Evolutionary conservation across 2,113 vertebrate genomes (phyloP), one percentile per base, ranked within the genome.

Genomic region (Nothocercus nigrocapillus): DNA sequence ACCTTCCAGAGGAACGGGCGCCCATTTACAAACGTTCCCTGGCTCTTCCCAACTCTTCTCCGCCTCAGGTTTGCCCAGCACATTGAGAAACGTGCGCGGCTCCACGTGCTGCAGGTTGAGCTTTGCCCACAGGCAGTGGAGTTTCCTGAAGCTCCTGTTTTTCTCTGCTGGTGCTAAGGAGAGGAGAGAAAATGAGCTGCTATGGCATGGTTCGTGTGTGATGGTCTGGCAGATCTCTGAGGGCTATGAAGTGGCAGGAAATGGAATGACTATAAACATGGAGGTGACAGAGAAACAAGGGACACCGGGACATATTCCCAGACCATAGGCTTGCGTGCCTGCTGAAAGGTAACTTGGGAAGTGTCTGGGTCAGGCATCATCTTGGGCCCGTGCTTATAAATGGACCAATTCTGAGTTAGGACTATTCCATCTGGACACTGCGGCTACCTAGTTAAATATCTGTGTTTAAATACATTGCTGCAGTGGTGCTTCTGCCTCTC

Each of bases 381-480:
- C 59, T 87, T 54, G 4, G 27, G 20, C 6, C 2, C 51, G 19
- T 20, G 44, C 0, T 1, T 45, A 73, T 9, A 84, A 81, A 79
- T 21, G 0, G 1, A n/a, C 36, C 18, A 17, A 36, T 27, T 79
- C 28, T 81, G 53, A 59, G 68, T 36, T 24, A 74, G 30, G 13
- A 28, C 20, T 83, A 15, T 74, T 75, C 16, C 58, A 58, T 22
- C 3, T 25, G 34, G 24, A 36, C 17, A 38, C 32, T 47, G 59
- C 45, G 75, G 64, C 13, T 32, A 36, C 11, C 64, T 0, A 40
- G 18, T 1, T 66, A 25, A 64, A 7, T 1, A 2, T 6, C 40
- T 64, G 30, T 13, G 13, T 88, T 74, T 70, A 64, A 69, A 53
- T 34, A 70, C 5, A 70, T 12, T 5, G 27, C 19, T 38, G 42